A percentile compares a stretch with the other conserved stretches of the same genome.
phyloP scores from a whole-genome alignment of 2,797 vertebrate species.

The Anniella stebbinsi region DNA sequence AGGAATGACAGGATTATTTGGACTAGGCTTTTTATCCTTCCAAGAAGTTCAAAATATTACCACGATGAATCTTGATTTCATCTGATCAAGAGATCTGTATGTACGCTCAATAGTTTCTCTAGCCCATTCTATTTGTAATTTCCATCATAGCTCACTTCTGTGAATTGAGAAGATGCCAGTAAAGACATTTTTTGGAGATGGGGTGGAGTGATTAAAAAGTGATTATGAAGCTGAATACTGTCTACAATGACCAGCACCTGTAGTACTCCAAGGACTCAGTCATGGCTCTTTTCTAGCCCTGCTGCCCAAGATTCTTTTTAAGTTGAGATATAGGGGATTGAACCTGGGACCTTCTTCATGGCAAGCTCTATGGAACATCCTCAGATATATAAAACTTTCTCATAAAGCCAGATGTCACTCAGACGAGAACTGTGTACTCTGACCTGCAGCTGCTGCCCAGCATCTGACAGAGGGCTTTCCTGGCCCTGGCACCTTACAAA shows the following conservation, averaged over 20 bases:
- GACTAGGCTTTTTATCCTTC: accelerated
- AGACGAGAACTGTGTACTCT: neutral
- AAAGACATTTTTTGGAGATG: neutral
- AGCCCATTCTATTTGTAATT: neutral
- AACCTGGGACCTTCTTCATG: neutral
- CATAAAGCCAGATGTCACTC: neutral
- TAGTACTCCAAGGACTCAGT: neutral
- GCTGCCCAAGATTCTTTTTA: neutral
- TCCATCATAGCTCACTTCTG: neutral
- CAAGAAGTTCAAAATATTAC: slow-evolving; percentile 19
- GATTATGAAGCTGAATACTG: neutral
- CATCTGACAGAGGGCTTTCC: neutral
- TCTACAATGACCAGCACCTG: neutral
- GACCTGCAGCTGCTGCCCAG: neutral
- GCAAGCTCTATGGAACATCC: neutral
- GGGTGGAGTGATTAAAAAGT: neutral
- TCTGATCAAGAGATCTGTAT: neutral
- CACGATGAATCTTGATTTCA: neutral
- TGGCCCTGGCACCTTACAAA: neutral
- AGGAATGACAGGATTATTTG: neutral
- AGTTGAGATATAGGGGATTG: neutral
- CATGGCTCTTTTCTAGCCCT: neutral
- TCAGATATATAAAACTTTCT: neutral
- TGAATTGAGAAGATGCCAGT: neutral
- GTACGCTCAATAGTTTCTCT: neutral